A percentile compares a stretch with the other conserved stretches of the same genome.
Conservation (phyloP, 2,113 vertebrate species). For the Daboia siamensis region DNA sequence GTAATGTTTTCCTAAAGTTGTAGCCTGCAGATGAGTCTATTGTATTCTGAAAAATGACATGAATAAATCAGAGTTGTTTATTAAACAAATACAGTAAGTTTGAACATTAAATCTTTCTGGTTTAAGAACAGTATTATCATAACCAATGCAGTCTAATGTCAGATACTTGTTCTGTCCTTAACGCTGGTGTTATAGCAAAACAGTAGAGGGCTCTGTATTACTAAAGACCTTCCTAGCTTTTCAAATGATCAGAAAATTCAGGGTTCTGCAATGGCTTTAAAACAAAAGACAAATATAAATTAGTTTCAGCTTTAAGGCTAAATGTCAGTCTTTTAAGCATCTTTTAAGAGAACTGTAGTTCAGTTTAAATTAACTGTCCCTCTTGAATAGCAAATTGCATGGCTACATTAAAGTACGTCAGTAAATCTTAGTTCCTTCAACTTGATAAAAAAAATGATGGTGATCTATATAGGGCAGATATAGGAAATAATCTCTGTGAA, state of each 20-base stretch:
- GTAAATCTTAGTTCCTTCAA: background rate
- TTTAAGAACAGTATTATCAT: constrained; percentile 46
- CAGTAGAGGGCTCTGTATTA: constrained; percentile 59
- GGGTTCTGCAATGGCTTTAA: background rate
- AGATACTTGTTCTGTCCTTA: background rate
- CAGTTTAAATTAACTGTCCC: background rate
- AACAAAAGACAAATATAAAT: background rate
- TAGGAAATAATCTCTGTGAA: too few species aligned
- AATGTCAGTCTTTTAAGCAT: constrained; percentile 1
- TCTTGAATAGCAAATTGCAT: too few species aligned
- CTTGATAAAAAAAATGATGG: background rate
- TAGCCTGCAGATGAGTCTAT: background rate
- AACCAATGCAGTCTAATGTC: constrained; percentile 53
- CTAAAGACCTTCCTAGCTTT: background rate
- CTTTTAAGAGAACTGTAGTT: background rate
- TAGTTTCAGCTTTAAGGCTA: background rate
- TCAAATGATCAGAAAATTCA: fast-evolving
- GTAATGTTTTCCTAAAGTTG: background rate
- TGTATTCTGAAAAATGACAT: background rate
- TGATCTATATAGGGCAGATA: background rate
- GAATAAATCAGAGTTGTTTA: background rate
- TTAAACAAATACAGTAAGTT: constrained; percentile 28
- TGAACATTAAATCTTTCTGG: background rate
- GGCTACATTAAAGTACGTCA: background rate
- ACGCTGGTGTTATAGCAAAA: background rate